phyloP scores from a whole-genome alignment of 2,113 vertebrate species.

The Hoplias malabaricus region DNA sequence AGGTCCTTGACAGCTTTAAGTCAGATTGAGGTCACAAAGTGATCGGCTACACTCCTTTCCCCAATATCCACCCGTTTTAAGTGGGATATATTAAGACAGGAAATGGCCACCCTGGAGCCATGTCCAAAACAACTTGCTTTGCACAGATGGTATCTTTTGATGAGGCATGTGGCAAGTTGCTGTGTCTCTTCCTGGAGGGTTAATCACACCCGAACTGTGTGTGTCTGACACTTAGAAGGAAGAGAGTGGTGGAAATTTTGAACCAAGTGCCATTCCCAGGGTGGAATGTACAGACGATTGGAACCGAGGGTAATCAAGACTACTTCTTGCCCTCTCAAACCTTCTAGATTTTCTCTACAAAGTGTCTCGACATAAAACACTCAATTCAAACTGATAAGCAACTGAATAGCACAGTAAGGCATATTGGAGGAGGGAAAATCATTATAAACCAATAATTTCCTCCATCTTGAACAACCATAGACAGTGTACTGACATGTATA shows the following conservation, averaged over 20 bases:
- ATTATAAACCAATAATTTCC: too few relatives aligned
- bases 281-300: neutral
- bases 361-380: too few relatives aligned
- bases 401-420: neutral
- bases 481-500: too few relatives aligned
- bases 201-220: neutral
- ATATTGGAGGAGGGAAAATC: too few relatives aligned
- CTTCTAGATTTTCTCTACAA: too few relatives aligned
- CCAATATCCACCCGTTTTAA: neutral
- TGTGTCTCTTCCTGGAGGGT: neutral
- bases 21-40: neutral
- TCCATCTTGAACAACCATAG: too few relatives aligned
- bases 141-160: constrained; percentile 10
- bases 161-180: neutral
- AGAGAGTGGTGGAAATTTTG: neutral
- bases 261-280: neutral
- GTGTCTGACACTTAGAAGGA: neutral
- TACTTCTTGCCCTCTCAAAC: neutral
- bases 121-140: neutral
- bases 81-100: neutral
- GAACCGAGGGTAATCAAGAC: too few relatives aligned
- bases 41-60: neutral
- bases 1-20: neutral
- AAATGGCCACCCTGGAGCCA: neutral
- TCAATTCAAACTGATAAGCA: neutral